These are phyloP conservation scores for Palythoa grandis DNA, from an alignment of 92 coral and sea anemone genomes.

Conservation along the genomic window DNA sequence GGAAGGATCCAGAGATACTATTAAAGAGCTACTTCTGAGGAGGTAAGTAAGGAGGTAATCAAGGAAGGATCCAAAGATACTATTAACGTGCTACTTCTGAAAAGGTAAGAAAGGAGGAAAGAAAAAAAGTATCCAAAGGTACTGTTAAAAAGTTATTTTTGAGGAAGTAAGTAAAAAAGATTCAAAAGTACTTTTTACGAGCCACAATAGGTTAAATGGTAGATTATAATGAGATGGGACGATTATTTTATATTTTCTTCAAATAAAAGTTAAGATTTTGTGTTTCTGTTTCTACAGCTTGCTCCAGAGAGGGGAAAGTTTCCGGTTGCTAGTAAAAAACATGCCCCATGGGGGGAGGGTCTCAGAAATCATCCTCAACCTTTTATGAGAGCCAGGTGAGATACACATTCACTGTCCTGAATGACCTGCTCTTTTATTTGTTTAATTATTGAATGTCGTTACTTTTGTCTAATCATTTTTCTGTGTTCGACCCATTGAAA, in stretches of 20 bases:
- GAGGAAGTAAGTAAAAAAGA: too few species aligned
- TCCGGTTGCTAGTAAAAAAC: constrained; percentile 1
- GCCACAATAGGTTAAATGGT: background rate
- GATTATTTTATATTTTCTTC: too few species aligned
- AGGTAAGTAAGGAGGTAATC: constrained; percentile 79
- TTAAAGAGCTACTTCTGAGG: constrained; percentile 76
- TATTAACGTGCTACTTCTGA: background rate
- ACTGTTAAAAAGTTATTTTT: background rate
- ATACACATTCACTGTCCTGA: background rate
- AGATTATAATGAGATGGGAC: too few species aligned
- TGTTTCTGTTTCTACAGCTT: background rate
- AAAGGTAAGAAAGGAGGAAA: background rate
- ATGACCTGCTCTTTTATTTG: background rate
- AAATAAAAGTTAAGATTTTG: too few species aligned
- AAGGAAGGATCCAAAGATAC: background rate
- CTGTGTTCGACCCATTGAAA: background rate
- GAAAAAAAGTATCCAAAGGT: background rate
- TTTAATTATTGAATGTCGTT: too few species aligned
- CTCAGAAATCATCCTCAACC: constrained; percentile 2
- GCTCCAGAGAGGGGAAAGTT: background rate
- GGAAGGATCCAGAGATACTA: constrained; percentile 64
- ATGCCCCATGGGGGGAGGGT: background rate
- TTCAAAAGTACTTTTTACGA: too few species aligned
- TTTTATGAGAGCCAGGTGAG: constrained; percentile 5
- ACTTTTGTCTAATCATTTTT: too few species aligned